These are phyloP conservation scores for Heterochromis multidens DNA, from an alignment of 2,113 vertebrate species.

Conservation along the genomic window DNA sequence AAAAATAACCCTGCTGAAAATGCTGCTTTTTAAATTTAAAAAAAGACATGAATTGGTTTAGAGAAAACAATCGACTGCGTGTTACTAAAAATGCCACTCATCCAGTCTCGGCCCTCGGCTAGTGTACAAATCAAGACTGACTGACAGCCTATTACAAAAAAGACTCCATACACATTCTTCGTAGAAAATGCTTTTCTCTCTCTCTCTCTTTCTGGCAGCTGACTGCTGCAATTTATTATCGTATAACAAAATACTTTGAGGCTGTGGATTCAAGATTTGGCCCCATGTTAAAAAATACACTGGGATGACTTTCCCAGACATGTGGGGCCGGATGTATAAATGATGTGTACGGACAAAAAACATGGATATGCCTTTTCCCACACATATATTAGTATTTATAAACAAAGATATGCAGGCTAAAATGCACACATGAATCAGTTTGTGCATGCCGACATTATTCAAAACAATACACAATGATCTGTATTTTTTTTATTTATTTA, in stretches of 20 bases:
- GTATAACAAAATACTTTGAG: background rate
- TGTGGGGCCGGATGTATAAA: background rate
- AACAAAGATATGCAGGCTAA: too few relatives aligned
- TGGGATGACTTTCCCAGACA: background rate
- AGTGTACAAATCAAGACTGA: conserved; percentile 30
- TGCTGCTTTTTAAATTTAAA: background rate
- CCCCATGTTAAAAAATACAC: background rate
- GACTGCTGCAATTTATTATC: conserved; percentile 6
- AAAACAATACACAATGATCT: background rate
- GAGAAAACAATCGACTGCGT: conserved; percentile 26
- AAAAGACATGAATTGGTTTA: conserved; percentile 1
- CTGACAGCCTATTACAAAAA: conserved; percentile 27
- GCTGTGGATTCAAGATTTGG: background rate
- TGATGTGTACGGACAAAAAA: background rate
- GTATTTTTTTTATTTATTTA: background rate
- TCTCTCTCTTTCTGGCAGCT: background rate
- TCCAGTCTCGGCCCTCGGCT: background rate
- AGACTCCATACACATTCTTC: conserved; percentile 1
- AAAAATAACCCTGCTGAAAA: conserved; percentile 22
- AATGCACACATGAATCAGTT: too few relatives aligned
- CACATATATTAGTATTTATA: background rate
- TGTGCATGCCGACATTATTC: background rate
- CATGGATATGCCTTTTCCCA: background rate
- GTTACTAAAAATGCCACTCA: conserved; percentile 43
- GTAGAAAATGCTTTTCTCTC: background rate